Evolutionary conservation across 2,113 vertebrate species (phyloP).

Genomic region (Ursus arctos): DNA sequence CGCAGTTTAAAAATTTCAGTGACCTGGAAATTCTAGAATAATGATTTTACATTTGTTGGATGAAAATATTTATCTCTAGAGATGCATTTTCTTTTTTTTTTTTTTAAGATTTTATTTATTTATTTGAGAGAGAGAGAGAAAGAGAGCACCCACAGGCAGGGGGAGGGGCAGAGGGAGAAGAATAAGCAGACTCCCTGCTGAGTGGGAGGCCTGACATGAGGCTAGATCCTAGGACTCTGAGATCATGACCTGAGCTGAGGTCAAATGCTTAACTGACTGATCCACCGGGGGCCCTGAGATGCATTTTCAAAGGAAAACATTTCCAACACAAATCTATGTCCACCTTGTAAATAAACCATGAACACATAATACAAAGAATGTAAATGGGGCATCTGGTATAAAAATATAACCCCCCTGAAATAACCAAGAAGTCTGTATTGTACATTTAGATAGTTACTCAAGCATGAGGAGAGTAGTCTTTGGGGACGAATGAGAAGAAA

Average conservation of each 20-base stretch:
- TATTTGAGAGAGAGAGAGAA: background rate
- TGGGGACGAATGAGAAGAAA: background rate
- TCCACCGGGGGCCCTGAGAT: background rate
- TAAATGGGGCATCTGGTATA: background rate
- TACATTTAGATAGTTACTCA: background rate
- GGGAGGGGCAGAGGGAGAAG: background rate
- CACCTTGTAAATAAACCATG: conserved; percentile 33
- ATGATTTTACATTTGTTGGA: background rate
- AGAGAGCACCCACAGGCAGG: background rate
- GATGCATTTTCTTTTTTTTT: background rate
- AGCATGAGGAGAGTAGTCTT: background rate
- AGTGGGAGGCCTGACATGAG: background rate
- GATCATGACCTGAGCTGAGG: background rate
- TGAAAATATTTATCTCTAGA: background rate
- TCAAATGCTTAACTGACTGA: background rate
- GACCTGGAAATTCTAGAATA: background rate
- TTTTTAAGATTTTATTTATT: background rate
- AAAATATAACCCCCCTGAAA: background rate
- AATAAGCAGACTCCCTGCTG: background rate
- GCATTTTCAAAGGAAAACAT: conserved; percentile 28
- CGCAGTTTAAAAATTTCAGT: background rate
- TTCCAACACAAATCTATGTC: background rate
- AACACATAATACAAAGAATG: background rate
- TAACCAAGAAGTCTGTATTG: background rate
- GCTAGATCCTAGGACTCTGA: background rate